Evolutionary conservation across 2,113 vertebrate genomes (phyloP), one percentile per base, ranked within the genome.

Genomic region (Aramus guarauna): DNA sequence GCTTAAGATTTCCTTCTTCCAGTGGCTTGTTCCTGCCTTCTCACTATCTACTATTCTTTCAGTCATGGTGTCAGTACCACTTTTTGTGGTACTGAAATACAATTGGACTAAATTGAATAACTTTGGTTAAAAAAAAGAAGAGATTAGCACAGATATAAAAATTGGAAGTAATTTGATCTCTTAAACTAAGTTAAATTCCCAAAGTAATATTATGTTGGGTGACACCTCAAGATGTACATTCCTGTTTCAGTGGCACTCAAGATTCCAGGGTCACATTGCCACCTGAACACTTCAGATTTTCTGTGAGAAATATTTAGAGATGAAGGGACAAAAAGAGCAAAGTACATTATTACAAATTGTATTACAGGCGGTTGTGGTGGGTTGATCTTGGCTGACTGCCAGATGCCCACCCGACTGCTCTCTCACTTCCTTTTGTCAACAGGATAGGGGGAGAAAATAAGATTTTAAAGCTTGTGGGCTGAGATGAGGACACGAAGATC

Each of bases 271-370:
- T 56, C 43, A 45, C 8, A 19, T 4, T 24, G 22, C 14, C 17
- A 67, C 21, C n/a, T 32, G 19, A 71, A 71, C 6, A 41, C 7
- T 66, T 14, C 59, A 3, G 63, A 39, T 67, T 90, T 85, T 32
- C 2, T 1, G 8, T n/a, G 34, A 80, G 34, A n/a, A 7, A 20
- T 43, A n/a, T 24, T 82, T n/a, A 83, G 9, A 0, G 1, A 26
- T 72, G 24, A 50, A 83, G 4, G 24, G 32, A 11, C 5, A 72
- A 75, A 71, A 94, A 48, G 13, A 23, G 12, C 11, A 39, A 48
- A 73, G 4, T 13, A 29, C 15, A 15, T 18, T 26, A 34, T 18
- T 63, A 20, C 4, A 64, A 9, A 20, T 4, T 73, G 2, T 13
- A 13, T 36, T 23, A 11, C 37, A 32, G 47, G 9, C 2, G 48